Evolutionary conservation across 2,888 invertebrate genomes (phyloP).

Genomic region (Prionchulus punctatus): DNA sequence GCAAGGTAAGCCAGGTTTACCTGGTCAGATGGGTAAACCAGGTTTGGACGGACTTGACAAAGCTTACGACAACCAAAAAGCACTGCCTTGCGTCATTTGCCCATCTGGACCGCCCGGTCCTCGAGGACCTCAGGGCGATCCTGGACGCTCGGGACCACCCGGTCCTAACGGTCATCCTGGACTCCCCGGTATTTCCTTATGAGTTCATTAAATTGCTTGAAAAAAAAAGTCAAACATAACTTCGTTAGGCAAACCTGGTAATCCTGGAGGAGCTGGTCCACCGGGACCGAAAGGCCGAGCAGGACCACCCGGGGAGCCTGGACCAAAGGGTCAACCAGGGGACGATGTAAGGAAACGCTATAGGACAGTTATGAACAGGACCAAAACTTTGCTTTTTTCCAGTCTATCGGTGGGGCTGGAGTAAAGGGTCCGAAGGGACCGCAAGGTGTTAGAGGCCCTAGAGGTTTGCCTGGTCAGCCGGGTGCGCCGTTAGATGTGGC

Average conservation of each 20-base stretch:
- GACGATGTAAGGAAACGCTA: constrained; percentile 2
- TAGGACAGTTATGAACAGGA: too few relatives aligned
- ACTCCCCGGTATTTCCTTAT: constrained; percentile 20
- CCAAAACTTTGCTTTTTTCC: background rate
- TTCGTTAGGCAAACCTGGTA: constrained; percentile 23
- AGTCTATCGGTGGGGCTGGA: background rate
- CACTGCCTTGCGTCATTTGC: constrained; percentile 22
- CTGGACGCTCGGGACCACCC: constrained; percentile 22
- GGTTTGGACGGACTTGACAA: constrained; percentile 30
- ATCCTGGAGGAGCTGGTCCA: constrained; percentile 23
- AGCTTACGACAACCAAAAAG: constrained; percentile 29
- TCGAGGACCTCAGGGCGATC: constrained; percentile 27
- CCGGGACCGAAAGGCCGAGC: constrained; percentile 22
- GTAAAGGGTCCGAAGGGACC: constrained; percentile 2
- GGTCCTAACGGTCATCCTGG: constrained; percentile 25
- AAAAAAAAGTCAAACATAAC: background rate
- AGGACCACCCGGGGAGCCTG: background rate
- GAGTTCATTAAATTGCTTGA: background rate
- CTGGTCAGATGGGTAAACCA: constrained; percentile 22
- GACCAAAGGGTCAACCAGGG: background rate
- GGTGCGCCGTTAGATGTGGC: background rate
- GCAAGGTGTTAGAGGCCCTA: background rate
- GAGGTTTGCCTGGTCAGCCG: background rate
- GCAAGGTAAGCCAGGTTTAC: constrained; percentile 13
- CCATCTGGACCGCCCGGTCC: constrained; percentile 28